Percentiles rank a stretch among this genome's conserved stretches.
Conservation (phyloP, 2,888 invertebrate species). For the Salpingus planirostris region DNA sequence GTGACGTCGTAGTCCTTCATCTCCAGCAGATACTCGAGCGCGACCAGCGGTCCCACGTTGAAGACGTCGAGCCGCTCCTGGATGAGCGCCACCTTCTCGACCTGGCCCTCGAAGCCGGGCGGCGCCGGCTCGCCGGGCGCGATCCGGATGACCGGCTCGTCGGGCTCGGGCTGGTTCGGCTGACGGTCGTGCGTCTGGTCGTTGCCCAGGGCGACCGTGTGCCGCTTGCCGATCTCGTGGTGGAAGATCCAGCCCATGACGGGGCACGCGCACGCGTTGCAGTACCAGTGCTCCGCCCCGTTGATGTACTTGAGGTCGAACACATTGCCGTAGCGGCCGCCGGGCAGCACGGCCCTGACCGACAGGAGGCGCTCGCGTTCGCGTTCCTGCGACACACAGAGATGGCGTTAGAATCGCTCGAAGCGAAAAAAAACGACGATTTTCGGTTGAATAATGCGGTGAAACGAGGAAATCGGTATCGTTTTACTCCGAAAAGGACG, state of each 20-base stretch:
- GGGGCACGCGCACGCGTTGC: constrained; percentile 37
- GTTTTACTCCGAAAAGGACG: too few species aligned
- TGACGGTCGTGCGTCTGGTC: constrained; percentile 2
- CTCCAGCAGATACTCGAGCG: constrained; percentile 74
- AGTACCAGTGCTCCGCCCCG: constrained; percentile 37
- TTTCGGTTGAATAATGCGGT: too few species aligned
- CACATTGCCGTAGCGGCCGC: constrained; percentile 33
- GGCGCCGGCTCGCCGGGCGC: constrained; percentile 62
- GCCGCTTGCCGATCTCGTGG: constrained; percentile 38
- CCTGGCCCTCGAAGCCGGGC: constrained; percentile 60
- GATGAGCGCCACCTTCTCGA: constrained; percentile 37
- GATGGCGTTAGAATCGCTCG: constrained; percentile 1
- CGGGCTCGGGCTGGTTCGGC: constrained; percentile 5
- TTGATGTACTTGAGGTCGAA: constrained; percentile 34
- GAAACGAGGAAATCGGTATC: too few species aligned
- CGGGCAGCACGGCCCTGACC: constrained; percentile 31
- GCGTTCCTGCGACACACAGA: constrained; percentile 27
- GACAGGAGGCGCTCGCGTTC: constrained; percentile 34
- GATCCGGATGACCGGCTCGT: constrained; percentile 27
- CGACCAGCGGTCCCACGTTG: constrained; percentile 49
- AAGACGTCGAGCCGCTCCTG: constrained; percentile 47
- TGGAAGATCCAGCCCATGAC: constrained; percentile 39
- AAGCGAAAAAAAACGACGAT: not conserved
- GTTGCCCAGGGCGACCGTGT: constrained; percentile 24
- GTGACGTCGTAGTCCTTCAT: constrained; percentile 54